phyloP scores from a whole-genome alignment of 2,797 vertebrate species.

The Sparus aurata region DNA sequence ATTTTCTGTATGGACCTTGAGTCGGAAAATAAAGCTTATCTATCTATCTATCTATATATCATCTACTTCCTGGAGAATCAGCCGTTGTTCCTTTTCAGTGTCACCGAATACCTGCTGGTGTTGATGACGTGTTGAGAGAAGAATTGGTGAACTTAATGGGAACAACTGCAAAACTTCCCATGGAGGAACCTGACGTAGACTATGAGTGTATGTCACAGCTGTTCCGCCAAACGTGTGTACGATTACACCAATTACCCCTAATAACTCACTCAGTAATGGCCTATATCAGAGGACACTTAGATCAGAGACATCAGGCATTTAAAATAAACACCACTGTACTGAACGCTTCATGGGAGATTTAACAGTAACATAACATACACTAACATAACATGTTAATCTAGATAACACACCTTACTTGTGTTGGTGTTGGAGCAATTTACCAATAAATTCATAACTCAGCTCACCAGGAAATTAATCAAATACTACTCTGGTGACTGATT shows the following conservation, averaged over 20 bases:
- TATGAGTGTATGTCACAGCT: background rate
- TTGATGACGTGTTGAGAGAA: background rate
- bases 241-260: background rate
- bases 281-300: background rate
- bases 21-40: too few species aligned
- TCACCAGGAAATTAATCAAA: background rate
- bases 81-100: background rate
- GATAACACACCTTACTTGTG: background rate
- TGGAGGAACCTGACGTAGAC: conserved; percentile 7
- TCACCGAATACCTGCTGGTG: background rate
- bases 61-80: conserved; percentile 14
- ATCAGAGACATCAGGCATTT: background rate
- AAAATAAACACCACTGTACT: background rate
- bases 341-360: background rate
- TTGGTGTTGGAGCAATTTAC: background rate
- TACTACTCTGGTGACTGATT: background rate
- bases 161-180: conserved; percentile 33
- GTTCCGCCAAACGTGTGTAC: background rate
- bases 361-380: background rate
- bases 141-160: background rate
- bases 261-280: background rate
- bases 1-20: too few species aligned
- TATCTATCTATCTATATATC: too few species aligned
- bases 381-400: background rate
- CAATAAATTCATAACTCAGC: background rate